Evolutionary conservation across 2,113 vertebrate genomes (phyloP).

Genomic region (Cyanoliseus patagonus): DNA sequence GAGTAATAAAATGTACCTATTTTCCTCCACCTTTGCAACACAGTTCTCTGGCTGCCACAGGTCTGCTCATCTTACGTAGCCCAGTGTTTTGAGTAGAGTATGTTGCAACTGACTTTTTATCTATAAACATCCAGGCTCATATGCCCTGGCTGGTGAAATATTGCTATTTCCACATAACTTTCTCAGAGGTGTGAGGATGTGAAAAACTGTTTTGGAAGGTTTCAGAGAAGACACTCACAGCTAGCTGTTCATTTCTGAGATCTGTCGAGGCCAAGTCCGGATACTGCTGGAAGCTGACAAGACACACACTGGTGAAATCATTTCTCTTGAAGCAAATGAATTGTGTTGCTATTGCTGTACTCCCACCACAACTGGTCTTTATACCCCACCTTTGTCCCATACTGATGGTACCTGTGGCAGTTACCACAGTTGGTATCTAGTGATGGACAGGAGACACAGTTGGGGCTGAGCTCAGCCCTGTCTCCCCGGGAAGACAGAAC

Average conservation of each 20-base stretch:
- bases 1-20: neutral
- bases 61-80: neutral
- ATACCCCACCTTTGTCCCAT: neutral
- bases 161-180: neutral
- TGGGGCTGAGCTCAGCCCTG: neutral
- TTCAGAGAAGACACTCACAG: neutral
- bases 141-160: neutral
- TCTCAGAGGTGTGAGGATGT: neutral
- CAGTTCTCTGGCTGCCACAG: neutral
- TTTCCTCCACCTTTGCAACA: neutral
- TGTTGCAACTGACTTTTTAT: neutral
- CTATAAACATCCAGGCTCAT: neutral
- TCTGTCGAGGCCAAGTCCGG: neutral
- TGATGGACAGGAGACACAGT: neutral
- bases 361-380: neutral
- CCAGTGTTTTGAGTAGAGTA: neutral
- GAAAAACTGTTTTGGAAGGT: neutral
- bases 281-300: neutral
- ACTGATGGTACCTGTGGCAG: accelerated
- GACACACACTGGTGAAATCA: neutral
- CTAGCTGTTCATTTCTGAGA: neutral
- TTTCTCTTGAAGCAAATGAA: neutral
- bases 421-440: neutral
- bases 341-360: neutral
- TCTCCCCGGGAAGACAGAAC: accelerated